Evolutionary conservation across 2,888 invertebrate genomes (phyloP).

Genomic region (Hyles lineata): DNA sequence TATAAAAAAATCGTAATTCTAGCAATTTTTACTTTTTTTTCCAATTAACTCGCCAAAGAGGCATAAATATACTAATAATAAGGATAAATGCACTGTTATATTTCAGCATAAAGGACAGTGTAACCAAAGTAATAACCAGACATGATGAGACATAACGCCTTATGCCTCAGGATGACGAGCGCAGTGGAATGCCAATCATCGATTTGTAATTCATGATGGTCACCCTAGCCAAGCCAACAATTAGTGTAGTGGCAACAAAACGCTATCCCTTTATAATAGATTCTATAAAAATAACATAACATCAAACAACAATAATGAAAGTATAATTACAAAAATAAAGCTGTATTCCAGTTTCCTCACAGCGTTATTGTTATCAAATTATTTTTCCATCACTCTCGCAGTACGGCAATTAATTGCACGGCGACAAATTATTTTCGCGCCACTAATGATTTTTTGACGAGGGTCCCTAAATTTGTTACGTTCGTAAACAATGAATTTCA

Average conservation of each 20-base stretch:
- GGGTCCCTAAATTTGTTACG: slow-evolving; percentile 62
- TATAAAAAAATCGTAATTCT: too few relatives aligned
- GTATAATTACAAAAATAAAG: slow-evolving; percentile 32
- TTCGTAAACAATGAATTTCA: slow-evolving; percentile 57
- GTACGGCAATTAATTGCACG: slow-evolving; percentile 58
- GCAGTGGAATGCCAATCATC: too few relatives aligned
- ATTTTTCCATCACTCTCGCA: slow-evolving; percentile 63
- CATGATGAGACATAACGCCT: too few relatives aligned
- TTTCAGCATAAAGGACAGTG: too few relatives aligned
- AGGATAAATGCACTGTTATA: too few relatives aligned
- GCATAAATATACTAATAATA: too few relatives aligned
- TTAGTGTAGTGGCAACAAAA: background rate
- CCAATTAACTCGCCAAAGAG: too few relatives aligned
- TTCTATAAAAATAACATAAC: background rate
- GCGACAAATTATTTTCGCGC: slow-evolving; percentile 74
- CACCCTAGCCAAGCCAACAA: background rate
- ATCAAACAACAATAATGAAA: background rate
- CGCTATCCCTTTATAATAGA: background rate
- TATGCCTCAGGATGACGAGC: too few relatives aligned
- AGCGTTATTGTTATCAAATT: slow-evolving; percentile 61
- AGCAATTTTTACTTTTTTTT: too few relatives aligned
- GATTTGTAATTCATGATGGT: too few relatives aligned
- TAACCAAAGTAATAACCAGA: too few relatives aligned
- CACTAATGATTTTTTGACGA: slow-evolving; percentile 75
- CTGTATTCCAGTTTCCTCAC: slow-evolving; percentile 33